Conservation (phyloP, 2,797 vertebrate species). For the Ispidina lecontei region DNA sequence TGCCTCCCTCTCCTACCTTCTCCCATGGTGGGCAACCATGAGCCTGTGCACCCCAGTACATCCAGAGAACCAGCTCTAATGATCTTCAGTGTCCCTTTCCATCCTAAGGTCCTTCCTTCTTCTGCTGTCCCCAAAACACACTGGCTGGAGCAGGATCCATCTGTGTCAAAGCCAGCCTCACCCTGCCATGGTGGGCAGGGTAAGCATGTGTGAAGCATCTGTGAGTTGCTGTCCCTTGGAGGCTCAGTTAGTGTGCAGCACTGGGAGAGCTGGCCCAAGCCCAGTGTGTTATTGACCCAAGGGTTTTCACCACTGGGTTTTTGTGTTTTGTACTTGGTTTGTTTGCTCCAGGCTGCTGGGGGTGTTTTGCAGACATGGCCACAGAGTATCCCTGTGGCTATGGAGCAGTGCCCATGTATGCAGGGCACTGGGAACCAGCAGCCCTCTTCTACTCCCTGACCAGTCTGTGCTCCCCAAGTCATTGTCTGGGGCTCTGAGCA, state of each 20-base stretch:
- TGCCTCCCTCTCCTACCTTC: neutral
- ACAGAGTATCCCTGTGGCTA: neutral
- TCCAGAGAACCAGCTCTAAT: neutral
- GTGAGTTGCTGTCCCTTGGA: neutral
- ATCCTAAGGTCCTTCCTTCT: neutral
- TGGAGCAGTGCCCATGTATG: rapidly evolving
- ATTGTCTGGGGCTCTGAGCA: neutral
- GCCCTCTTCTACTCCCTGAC: neutral
- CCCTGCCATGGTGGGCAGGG: neutral
- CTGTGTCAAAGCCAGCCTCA: neutral
- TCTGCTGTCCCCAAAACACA: neutral
- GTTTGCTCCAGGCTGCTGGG: neutral
- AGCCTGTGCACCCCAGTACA: neutral
- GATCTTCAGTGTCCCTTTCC: neutral
- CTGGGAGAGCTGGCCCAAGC: neutral
- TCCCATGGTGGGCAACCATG: neutral
- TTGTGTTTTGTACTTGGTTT: neutral
- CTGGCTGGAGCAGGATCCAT: neutral
- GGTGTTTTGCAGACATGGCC: neutral
- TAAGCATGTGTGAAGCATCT: neutral
- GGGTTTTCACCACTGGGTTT: neutral
- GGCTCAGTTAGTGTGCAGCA: neutral
- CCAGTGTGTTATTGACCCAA: neutral
- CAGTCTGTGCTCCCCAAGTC: neutral
- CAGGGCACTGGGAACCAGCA: neutral